phyloP scores from a whole-genome alignment of 2,888 invertebrate genomes.

The Drosophila birchii region DNA sequence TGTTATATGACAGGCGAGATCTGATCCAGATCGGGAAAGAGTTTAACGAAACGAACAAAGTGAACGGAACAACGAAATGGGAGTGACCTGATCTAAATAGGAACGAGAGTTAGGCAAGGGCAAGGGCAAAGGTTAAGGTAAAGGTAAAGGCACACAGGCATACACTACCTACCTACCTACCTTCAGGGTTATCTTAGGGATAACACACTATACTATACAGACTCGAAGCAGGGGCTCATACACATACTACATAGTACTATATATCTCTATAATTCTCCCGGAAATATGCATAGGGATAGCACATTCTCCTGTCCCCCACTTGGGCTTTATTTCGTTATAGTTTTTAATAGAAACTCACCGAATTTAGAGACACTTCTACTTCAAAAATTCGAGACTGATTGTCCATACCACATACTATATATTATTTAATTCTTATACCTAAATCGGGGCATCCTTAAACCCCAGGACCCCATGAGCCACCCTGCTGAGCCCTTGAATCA shows the following conservation, averaged over 20 bases:
- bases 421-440: background rate
- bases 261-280: background rate
- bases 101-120: background rate
- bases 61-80: constrained; percentile 40
- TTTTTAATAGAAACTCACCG: constrained; percentile 14
- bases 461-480: background rate
- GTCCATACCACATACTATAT: background rate
- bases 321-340: background rate
- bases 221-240: background rate
- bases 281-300: background rate
- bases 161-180: constrained; percentile 3
- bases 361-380: constrained; percentile 26
- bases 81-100: constrained; percentile 3
- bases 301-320: too few relatives aligned
- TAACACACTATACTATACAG: background rate
- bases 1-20: background rate
- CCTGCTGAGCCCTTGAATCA: background rate
- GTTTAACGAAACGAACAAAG: background rate
- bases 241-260: background rate
- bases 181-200: background rate
- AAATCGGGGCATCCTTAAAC: background rate
- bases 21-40: constrained; percentile 5
- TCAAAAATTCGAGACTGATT: constrained; percentile 29
- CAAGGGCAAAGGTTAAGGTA: background rate
- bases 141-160: constrained; percentile 3